Conservation (phyloP, 2,113 vertebrate species). For the human region DNA sequence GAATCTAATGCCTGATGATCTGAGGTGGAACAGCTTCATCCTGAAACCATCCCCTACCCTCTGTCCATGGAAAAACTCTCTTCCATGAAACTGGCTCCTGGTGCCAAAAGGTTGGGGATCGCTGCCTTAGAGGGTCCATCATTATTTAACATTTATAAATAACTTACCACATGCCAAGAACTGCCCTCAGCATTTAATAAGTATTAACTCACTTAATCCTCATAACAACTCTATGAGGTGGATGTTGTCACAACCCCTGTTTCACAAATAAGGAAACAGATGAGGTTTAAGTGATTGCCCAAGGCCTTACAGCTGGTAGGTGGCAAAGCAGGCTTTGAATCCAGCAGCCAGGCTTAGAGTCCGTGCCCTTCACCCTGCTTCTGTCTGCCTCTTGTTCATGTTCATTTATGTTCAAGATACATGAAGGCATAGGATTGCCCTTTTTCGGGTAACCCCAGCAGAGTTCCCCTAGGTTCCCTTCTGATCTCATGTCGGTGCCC, state of each 20-base stretch:
- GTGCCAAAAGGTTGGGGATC: too few species aligned
- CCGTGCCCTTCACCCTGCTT: fast-evolving
- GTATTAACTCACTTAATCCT: background rate
- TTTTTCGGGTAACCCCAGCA: background rate
- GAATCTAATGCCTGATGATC: too few species aligned
- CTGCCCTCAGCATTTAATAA: background rate
- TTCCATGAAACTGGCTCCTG: too few species aligned
- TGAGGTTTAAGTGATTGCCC: background rate
- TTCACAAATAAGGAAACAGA: background rate
- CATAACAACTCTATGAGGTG: fast-evolving
- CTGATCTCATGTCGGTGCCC: background rate
- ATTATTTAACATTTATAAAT: background rate
- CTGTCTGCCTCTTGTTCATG: background rate
- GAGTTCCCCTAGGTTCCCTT: background rate
- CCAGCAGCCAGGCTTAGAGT: background rate
- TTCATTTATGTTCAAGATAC: background rate
- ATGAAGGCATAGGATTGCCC: background rate
- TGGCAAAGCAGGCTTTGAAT: background rate
- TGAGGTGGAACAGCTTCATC: too few species aligned
- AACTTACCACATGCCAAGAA: background rate
- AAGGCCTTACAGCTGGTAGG: background rate
- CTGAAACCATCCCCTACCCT: too few species aligned
- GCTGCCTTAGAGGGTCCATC: background rate
- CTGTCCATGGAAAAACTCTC: too few species aligned
- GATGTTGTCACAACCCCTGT: background rate